Base-by-base conservation (phyloP, 2,888 invertebrate species). In the Synergus laeviventris region DNA sequence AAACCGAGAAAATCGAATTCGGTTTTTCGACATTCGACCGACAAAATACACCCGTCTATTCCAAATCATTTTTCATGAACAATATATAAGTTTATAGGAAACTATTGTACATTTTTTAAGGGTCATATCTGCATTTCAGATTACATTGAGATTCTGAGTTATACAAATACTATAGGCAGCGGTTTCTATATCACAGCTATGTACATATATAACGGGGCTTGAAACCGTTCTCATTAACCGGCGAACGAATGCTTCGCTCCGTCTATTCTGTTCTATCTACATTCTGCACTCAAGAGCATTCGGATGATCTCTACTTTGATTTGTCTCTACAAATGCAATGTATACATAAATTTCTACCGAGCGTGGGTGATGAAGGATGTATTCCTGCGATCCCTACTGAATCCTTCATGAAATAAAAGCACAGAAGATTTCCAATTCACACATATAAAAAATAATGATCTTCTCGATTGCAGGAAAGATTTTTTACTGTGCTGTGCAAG, bases 171-270 rank as follows among this genome's bases (percentile, higher is more conserved):
- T 81, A 82, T 84, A 85, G 84, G 82, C 82, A 45, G 76, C 74
- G 73, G 80, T 76, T 75, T 78, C 73, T 75, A 74, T 77, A 61
- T 77, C 75, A 76, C 74, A 64, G 73, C 80, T 80, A 79, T 76
- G 31, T 81, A 82, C 83, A 85, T 86, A 82, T 83, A 85, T 86
- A 87, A 87, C 86, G 84, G 85, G 78, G 82, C 87, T 88, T 86
- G 86, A 88, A 87, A 89, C 88, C 87, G 85, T 88, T 88, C 87
- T 87, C 88, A 89, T 89, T 88, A 89, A 88, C 87, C 86, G 84
- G 83, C 86, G 85, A 86, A 86, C 84, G 83, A 86, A 85, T 86
- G 81, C 86, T 83, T 81, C 77, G 81, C 84, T 83, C 81, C 84
- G 84, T 85, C 85, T 85, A 84, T 87, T 86, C 85, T 86, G 82